Percentiles rank a stretch among this genome's conserved stretches.
These are phyloP conservation scores for Calcarius ornatus DNA, from an alignment of 2,113 vertebrate species.

Conservation along the genomic window DNA sequence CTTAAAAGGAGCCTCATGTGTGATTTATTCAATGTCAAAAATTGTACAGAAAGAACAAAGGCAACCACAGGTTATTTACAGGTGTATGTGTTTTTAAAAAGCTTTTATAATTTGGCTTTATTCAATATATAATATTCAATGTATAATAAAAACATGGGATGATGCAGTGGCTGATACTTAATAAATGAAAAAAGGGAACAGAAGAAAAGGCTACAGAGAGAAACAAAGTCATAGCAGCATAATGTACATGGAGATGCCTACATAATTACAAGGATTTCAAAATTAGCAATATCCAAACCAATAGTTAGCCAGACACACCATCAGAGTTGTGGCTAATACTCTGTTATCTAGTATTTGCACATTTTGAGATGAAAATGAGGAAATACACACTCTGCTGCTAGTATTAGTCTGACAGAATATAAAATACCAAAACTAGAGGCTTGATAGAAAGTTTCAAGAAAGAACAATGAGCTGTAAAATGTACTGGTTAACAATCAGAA, in stretches of 20 bases:
- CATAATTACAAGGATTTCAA: not conserved
- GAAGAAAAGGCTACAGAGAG: not conserved
- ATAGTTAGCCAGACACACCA: not conserved
- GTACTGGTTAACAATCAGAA: not conserved
- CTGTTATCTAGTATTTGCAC: slow-evolving; percentile 1
- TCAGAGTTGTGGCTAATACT: not conserved
- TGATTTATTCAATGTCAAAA: not conserved
- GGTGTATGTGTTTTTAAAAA: not conserved
- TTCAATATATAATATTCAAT: not conserved
- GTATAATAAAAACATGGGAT: not conserved
- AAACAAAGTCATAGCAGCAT: not conserved
- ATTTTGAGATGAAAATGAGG: slow-evolving; percentile 9
- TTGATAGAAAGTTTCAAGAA: not conserved
- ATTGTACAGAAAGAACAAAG: not conserved
- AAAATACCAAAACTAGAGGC: not conserved
- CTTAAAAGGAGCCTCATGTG: not conserved
- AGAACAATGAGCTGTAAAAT: not conserved
- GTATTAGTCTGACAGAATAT: not conserved
- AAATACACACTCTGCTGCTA: not conserved
- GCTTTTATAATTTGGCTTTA: not conserved
- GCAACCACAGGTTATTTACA: not conserved
- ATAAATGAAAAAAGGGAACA: not conserved
- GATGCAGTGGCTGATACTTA: not conserved
- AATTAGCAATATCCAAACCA: not conserved
- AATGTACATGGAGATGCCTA: not conserved